A percentile compares a stretch with the other conserved stretches of the same genome.
Conservation (phyloP, 2,888 invertebrate genomes). For the Lamellibrachia columna region DNA sequence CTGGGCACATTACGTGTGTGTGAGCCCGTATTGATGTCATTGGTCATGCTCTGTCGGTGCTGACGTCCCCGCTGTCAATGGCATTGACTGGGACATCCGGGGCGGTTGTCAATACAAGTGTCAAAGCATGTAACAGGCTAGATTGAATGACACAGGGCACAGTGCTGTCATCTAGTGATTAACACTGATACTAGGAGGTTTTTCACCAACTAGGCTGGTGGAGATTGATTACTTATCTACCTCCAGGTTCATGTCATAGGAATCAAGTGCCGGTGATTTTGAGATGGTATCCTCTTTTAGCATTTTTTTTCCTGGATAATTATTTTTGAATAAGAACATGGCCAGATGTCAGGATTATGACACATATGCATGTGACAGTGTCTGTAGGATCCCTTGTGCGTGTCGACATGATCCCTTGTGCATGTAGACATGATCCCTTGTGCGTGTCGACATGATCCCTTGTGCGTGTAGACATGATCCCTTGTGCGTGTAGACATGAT, state of each 20-base stretch:
- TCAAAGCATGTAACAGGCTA: not conserved
- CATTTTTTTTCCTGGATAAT: too few relatives aligned
- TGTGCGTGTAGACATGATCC: too few relatives aligned
- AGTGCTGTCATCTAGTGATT: constrained; percentile 1
- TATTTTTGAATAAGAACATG: too few relatives aligned
- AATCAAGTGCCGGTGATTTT: not conserved
- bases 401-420: too few relatives aligned
- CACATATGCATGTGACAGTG: too few relatives aligned
- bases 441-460: too few relatives aligned
- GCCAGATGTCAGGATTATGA: too few relatives aligned
- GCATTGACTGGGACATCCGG: not conserved
- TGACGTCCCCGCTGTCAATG: not conserved
- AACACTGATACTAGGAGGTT: not conserved
- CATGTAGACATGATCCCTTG: too few relatives aligned
- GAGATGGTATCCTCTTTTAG: too few relatives aligned
- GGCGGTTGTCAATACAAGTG: not conserved
- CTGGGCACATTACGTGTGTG: not conserved
- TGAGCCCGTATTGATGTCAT: not conserved
- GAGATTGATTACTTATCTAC: not conserved
- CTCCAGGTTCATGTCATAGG: not conserved
- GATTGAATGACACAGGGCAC: not conserved
- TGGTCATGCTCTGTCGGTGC: not conserved
- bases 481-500: too few relatives aligned
- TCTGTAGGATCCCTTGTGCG: too few relatives aligned
- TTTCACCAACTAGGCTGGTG: not conserved